phyloP scores from a whole-genome alignment of 2,797 vertebrate species.

The Notamacropus eugenii region DNA sequence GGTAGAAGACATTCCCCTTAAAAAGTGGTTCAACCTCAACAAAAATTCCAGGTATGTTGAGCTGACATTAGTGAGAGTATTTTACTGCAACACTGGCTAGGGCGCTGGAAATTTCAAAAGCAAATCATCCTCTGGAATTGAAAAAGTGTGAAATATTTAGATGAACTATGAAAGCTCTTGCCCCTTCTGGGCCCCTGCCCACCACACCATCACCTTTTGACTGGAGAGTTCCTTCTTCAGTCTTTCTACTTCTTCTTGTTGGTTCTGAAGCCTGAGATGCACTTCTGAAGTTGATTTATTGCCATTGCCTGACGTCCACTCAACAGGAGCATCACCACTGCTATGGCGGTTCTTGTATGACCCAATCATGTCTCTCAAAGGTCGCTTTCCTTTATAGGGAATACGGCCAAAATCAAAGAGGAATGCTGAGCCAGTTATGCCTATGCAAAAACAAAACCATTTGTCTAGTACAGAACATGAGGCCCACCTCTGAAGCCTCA shows the following conservation, averaged over 20 bases:
- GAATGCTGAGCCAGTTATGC: constrained; percentile 89
- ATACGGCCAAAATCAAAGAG: constrained; percentile 92
- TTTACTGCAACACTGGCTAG: background rate
- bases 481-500: background rate
- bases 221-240: constrained; percentile 91
- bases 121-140: background rate
- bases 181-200: background rate
- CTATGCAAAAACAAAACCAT: constrained; percentile 74
- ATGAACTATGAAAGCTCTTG: background rate
- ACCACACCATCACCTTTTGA: constrained; percentile 90
- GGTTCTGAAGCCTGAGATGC: constrained; percentile 90
- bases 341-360: constrained; percentile 84
- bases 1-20: background rate
- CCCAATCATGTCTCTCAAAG: constrained; percentile 88
- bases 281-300: constrained; percentile 84
- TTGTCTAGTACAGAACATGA: constrained; percentile 34
- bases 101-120: accelerated
- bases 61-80: background rate
- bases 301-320: constrained; percentile 83
- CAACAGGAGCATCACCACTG: constrained; percentile 83
- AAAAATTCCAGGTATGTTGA: background rate
- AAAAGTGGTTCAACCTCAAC: background rate
- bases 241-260: constrained; percentile 91
- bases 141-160: background rate
- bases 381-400: constrained; percentile 87